Conservation (phyloP, 2,797 vertebrate species). For the Tauraco hartlaubi region DNA sequence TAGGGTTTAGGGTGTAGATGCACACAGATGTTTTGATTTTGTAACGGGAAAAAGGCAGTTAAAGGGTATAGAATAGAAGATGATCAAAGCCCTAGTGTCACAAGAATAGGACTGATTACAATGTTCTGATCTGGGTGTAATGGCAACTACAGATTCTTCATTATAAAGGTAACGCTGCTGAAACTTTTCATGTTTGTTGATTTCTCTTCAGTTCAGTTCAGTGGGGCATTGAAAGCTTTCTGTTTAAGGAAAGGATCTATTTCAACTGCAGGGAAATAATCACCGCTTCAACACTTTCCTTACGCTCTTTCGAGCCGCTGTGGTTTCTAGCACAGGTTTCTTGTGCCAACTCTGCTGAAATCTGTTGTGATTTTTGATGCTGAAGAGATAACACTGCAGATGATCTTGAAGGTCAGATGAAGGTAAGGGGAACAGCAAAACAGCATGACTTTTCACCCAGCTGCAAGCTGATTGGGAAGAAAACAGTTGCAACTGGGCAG, state of each 20-base stretch:
- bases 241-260: not conserved
- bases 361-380: conserved; percentile 43
- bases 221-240: not conserved
- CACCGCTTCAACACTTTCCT: not conserved
- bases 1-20: not conserved
- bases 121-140: not conserved
- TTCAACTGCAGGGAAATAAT: not conserved
- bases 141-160: not conserved
- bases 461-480: conserved; percentile 53
- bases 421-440: conserved; percentile 37
- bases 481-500: conserved; percentile 58
- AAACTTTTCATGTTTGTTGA: not conserved
- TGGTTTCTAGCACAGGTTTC: conserved; percentile 29
- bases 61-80: not conserved
- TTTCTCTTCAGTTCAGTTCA: not conserved
- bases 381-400: conserved; percentile 43
- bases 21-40: not conserved
- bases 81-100: not conserved
- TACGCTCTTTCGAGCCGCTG: not conserved
- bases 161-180: not conserved
- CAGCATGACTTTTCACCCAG: conserved; percentile 35
- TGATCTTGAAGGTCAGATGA: conserved; percentile 64
- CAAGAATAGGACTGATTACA: not conserved
- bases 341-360: conserved; percentile 3
- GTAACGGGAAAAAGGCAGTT: not conserved